phyloP scores from a whole-genome alignment of 2,797 vertebrate genomes.

The Myiotriccus ornatus region DNA sequence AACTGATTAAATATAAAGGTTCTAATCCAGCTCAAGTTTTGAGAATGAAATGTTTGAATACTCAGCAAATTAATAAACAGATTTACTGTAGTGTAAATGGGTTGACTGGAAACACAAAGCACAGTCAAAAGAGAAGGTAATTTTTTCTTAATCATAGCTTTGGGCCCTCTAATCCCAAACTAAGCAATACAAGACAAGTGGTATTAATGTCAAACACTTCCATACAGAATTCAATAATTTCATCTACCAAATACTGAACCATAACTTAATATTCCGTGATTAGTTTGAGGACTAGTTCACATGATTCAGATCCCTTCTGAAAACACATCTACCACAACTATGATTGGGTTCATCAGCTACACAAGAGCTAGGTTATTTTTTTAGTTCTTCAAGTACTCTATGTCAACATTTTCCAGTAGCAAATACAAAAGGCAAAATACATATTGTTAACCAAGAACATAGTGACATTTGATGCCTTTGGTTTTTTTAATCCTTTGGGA shows the following conservation, averaged over 20 bases:
- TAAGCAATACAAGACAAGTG: background rate
- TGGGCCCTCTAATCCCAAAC: background rate
- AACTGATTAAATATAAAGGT: background rate
- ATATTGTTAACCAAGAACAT: background rate
- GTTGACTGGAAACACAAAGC: background rate
- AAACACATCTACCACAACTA: background rate
- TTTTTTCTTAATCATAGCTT: background rate
- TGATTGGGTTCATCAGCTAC: background rate
- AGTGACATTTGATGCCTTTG: background rate
- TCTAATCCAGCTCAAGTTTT: background rate
- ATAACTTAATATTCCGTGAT: background rate
- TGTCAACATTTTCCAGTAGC: background rate
- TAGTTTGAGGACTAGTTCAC: background rate
- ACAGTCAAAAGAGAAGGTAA: background rate
- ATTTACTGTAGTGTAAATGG: background rate
- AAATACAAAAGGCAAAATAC: background rate
- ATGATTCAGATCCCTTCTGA: background rate
- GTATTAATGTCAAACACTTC: background rate
- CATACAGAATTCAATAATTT: background rate
- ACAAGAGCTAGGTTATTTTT: background rate
- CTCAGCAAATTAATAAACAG: background rate
- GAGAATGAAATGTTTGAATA: background rate
- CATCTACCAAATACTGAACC: background rate
- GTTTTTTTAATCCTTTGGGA: background rate
- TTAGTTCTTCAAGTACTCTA: background rate